Base-by-base conservation (phyloP, 30 jellyfish, hydroid and myxozoan genomes). In the Mastigias papua region DNA sequence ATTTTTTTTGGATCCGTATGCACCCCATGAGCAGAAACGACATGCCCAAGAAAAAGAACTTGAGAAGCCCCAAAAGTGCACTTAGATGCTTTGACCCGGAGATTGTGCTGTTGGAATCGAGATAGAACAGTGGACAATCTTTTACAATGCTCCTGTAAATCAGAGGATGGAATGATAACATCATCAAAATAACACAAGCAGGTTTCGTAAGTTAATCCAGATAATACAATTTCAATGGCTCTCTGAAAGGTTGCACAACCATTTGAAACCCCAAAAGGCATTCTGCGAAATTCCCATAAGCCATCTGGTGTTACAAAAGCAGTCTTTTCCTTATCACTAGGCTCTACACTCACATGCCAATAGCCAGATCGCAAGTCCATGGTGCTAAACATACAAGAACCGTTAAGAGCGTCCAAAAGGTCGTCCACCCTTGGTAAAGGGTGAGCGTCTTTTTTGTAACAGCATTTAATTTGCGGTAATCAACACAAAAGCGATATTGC, bases 381-480 rank as follows among this genome's bases (percentile, higher is more conserved):
- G 69, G 95, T 86, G 65, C 70, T 63, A 76, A 86, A 86, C 69
- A 57, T 30, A 4, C 30, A 2, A 4, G 76, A 58, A 32, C 95
- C 95, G 8, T 76, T 30, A 4, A 86, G 69, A 25, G 89, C 76
- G 21, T 86, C 95, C 29, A 76, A 57, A 13, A 76, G 26, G 68
- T 76, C 90, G 35, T 73, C 95, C 1, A 73, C 82, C 54, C 88
- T 31, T 6, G 94, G 94, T 23, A 84, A 76, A 4, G 94, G 94
- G 20, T 73, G 81, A 1, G 94, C 81, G 29, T 84, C 94, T 34
- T 50, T 50, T 70, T 72, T 19, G 94, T 84, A 22, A 73, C 81
- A 31, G 58, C 71, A 73, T 84, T 84, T 34, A 84, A 57, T 49
- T 76, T 76, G 29, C 76, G 28, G 31, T 76, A 76, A 23, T 76